Percentiles rank a stretch among this genome's conserved stretches.
Evolutionary conservation across 2,888 invertebrate genomes (phyloP).

Genomic region (Drosophila neonasuta): DNA sequence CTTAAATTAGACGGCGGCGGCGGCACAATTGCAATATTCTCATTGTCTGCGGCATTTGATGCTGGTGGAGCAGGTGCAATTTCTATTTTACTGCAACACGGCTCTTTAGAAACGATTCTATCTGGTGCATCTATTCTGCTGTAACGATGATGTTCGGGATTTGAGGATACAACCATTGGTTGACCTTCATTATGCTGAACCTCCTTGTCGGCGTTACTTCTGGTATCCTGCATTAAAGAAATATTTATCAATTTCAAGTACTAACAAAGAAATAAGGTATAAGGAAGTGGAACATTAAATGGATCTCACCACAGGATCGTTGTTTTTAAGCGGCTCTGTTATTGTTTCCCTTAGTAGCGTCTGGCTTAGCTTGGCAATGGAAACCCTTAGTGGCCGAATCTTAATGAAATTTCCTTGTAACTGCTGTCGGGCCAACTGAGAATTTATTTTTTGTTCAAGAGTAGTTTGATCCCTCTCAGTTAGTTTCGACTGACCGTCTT

Average conservation of each 20-base stretch:
- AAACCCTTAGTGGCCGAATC: not conserved
- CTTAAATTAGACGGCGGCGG: constrained; percentile 33
- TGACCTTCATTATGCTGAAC: not conserved
- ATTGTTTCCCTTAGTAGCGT: not conserved
- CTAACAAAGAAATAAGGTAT: not conserved
- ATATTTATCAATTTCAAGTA: constrained; percentile 31
- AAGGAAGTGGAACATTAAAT: not conserved
- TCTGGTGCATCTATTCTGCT: too few relatives aligned
- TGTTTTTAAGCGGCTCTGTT: not conserved
- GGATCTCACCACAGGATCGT: not conserved
- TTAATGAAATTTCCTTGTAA: constrained; percentile 11
- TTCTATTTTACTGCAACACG: not conserved
- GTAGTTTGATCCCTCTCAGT: constrained; percentile 36
- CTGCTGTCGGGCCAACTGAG: constrained; percentile 61
- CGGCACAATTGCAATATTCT: constrained; percentile 1
- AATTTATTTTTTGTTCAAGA: constrained; percentile 59
- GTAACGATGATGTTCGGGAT: too few relatives aligned
- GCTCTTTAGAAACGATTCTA: too few relatives aligned
- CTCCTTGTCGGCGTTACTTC: constrained; percentile 47
- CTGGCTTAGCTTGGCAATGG: not conserved
- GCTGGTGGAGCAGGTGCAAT: constrained; percentile 14
- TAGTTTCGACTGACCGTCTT: constrained; percentile 15
- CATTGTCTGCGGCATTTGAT: not conserved
- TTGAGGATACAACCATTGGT: too few relatives aligned
- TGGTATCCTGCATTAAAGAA: constrained; percentile 23